These are phyloP conservation scores for Allacma fusca DNA, from an alignment of 2,888 invertebrate genomes.

Conservation along the genomic window DNA sequence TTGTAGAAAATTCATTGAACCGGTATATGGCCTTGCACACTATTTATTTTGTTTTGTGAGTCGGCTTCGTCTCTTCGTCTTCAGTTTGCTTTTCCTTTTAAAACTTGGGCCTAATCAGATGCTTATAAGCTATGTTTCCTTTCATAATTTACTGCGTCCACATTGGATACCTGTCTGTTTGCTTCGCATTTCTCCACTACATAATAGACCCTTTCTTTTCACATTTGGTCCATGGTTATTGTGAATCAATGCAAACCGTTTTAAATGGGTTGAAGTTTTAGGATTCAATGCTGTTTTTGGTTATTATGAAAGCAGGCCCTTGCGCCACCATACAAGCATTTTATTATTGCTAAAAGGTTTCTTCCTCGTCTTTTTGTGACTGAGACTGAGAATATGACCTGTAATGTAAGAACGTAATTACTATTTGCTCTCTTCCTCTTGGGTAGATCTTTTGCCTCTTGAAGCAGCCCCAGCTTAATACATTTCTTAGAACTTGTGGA, in stretches of 20 bases:
- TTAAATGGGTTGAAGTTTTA: conserved; percentile 8
- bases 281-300: background rate
- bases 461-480: background rate
- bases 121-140: background rate
- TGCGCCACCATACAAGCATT: background rate
- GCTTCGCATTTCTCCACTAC: background rate
- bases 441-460: background rate
- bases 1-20: conserved; percentile 36
- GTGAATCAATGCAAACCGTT: background rate
- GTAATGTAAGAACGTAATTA: too few relatives aligned
- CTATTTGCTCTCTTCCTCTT: background rate
- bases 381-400: too few relatives aligned
- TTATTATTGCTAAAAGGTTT: too few relatives aligned
- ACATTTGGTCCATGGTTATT: background rate
- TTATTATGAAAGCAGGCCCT: background rate
- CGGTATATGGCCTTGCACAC: conserved; percentile 35
- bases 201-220: background rate
- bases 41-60: conserved; percentile 36
- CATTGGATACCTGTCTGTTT: background rate
- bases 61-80: conserved; percentile 16
- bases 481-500: conserved; percentile 10
- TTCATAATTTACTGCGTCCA: background rate
- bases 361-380: too few relatives aligned
- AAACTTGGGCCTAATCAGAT: background rate
- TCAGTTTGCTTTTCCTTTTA: conserved; percentile 8